phyloP scores from a whole-genome alignment of 2,113 vertebrate genomes.

The Lophius piscatorius region DNA sequence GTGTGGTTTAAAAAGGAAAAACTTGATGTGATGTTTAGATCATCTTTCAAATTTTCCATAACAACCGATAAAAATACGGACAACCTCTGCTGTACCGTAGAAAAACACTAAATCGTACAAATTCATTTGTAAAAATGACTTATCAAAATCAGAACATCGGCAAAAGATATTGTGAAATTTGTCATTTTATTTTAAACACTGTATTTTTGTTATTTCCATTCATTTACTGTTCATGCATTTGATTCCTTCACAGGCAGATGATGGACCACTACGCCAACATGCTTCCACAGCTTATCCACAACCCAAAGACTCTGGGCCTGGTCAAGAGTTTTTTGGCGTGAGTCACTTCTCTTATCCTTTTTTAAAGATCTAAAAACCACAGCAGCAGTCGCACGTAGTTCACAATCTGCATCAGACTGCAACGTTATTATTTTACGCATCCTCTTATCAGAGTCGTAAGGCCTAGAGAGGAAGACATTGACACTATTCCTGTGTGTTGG shows the following conservation, averaged over 20 bases:
- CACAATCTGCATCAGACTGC: background rate
- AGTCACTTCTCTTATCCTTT: constrained; percentile 43
- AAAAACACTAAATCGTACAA: too few relatives aligned
- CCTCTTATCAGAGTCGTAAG: constrained; percentile 15
- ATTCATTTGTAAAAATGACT: too few relatives aligned
- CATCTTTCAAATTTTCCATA: too few relatives aligned
- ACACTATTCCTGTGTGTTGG: background rate
- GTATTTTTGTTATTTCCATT: background rate
- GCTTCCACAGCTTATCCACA: constrained; percentile 87
- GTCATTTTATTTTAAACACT: background rate
- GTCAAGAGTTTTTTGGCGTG: constrained; percentile 86
- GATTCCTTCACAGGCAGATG: constrained; percentile 82
- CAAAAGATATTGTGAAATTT: too few relatives aligned
- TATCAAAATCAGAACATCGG: too few relatives aligned
- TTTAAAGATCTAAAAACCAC: background rate
- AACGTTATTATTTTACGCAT: constrained; percentile 32
- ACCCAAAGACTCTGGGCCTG: constrained; percentile 59
- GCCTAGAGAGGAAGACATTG: background rate
- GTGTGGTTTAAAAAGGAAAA: too few relatives aligned
- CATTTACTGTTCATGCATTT: background rate
- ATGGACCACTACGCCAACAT: constrained; percentile 88
- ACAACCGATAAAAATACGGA: too few relatives aligned
- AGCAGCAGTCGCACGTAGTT: background rate
- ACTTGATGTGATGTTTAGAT: too few relatives aligned
- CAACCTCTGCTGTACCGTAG: too few relatives aligned